Evolutionary conservation across 2,797 vertebrate genomes (phyloP).

Genomic region (Brachyrhaphis roseni): DNA sequence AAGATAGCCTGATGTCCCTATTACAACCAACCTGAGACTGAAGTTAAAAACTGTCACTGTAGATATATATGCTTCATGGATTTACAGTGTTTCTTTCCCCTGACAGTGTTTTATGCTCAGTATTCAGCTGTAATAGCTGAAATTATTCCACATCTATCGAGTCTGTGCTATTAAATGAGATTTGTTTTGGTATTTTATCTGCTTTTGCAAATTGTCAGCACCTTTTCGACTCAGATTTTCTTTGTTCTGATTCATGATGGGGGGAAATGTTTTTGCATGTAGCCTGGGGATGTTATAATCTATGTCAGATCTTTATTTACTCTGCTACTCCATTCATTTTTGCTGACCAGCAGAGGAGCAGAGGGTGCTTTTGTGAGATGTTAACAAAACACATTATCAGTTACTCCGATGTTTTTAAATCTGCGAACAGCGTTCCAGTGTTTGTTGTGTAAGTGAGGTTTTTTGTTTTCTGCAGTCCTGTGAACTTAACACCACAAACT

Average conservation of each 20-base stretch:
- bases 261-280: slow-evolving; percentile 41
- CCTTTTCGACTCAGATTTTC: slow-evolving; percentile 31
- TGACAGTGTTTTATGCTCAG: slow-evolving; percentile 32
- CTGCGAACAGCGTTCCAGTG: not conserved
- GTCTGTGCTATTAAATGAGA: slow-evolving; percentile 28
- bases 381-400: slow-evolving; percentile 26
- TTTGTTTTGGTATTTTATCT: slow-evolving; percentile 50
- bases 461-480: slow-evolving; percentile 32
- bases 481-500: slow-evolving; percentile 30
- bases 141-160: slow-evolving; percentile 37
- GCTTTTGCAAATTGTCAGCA: slow-evolving; percentile 24
- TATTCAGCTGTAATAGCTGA: slow-evolving; percentile 35
- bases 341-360: slow-evolving; percentile 26
- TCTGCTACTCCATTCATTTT: slow-evolving; percentile 31
- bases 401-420: slow-evolving; percentile 30
- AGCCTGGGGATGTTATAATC: slow-evolving; percentile 18
- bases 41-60: slow-evolving; percentile 41
- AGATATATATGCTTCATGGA: slow-evolving; percentile 5
- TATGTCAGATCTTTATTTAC: slow-evolving; percentile 46
- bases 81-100: slow-evolving; percentile 9
- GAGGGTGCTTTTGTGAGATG: slow-evolving; percentile 28
- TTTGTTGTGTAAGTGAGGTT: slow-evolving; percentile 25
- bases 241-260: slow-evolving; percentile 45
- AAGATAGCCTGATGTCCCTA: slow-evolving; percentile 47
- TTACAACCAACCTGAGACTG: slow-evolving; percentile 34